Evolutionary conservation across 1,140 invertebrate species (phyloP).

Genomic region (Pissodes strobi): DNA sequence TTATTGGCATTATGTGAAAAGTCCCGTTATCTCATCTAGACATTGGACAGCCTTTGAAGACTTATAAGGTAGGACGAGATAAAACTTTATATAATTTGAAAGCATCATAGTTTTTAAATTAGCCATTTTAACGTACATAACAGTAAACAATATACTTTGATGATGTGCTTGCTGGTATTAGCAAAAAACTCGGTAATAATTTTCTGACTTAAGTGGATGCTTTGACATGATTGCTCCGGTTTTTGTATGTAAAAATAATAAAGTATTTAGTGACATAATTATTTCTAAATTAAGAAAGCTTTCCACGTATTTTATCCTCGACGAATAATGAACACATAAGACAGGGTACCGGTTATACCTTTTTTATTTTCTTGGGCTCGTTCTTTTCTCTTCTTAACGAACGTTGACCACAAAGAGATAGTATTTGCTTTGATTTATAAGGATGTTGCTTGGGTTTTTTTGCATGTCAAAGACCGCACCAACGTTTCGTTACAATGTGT

Average conservation of each 20-base stretch:
- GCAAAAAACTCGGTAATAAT: too few relatives aligned
- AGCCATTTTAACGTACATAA: too few relatives aligned
- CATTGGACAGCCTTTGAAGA: background rate
- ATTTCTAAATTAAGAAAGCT: background rate
- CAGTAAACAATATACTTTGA: too few relatives aligned
- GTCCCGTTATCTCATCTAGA: constrained; percentile 1
- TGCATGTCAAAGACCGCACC: too few relatives aligned
- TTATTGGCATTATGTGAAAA: constrained; percentile 6
- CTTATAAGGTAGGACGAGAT: background rate
- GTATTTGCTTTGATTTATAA: constrained; percentile 6
- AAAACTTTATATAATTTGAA: background rate
- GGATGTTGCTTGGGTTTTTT: too few relatives aligned
- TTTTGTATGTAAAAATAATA: too few relatives aligned
- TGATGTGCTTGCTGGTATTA: too few relatives aligned
- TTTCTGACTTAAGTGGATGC: too few relatives aligned
- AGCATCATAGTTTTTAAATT: too few relatives aligned
- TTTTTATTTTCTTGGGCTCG: background rate
- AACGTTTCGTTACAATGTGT: too few relatives aligned
- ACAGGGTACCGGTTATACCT: background rate
- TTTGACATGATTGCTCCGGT: too few relatives aligned
- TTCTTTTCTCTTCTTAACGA: constrained; percentile 3
- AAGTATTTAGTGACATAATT: background rate
- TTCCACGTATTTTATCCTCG: background rate
- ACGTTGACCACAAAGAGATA: constrained; percentile 7
- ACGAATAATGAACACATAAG: background rate